These are phyloP conservation scores for Heliconius aoede DNA, from an alignment of 2,888 invertebrate genomes.

Conservation along the genomic window DNA sequence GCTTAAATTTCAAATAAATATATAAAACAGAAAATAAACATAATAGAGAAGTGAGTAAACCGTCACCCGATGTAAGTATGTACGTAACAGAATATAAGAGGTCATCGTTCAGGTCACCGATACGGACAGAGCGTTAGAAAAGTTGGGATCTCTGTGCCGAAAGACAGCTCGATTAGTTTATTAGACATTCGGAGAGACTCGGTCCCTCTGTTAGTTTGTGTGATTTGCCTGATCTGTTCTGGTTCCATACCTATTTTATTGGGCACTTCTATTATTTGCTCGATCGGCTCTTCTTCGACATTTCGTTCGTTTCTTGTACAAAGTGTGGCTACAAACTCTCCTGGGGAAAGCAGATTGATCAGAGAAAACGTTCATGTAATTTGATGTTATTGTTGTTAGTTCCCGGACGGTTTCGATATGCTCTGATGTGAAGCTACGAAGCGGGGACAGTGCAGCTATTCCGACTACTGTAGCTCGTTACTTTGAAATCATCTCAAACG, in stretches of 20 bases:
- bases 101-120: conserved; percentile 53
- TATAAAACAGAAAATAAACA: conserved; percentile 31
- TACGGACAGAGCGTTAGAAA: conserved; percentile 51
- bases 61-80: conserved; percentile 39
- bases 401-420: conserved; percentile 46
- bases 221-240: conserved; percentile 43
- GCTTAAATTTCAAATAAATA: conserved; percentile 6
- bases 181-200: conserved; percentile 46
- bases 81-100: conserved; percentile 39
- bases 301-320: conserved; percentile 59
- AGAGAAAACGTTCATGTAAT: conserved; percentile 48
- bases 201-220: conserved; percentile 51
- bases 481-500: conserved; percentile 64
- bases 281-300: conserved; percentile 47
- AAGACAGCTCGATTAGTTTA: conserved; percentile 49
- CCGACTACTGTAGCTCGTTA: conserved; percentile 59
- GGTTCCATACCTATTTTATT: conserved; percentile 58
- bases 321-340: conserved; percentile 69
- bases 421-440: conserved; percentile 53
- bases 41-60: conserved; percentile 35
- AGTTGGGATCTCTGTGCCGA: conserved; percentile 62
- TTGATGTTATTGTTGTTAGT: conserved; percentile 37
- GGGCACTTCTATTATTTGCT: conserved; percentile 53
- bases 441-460: conserved; percentile 58
- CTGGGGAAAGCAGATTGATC: conserved; percentile 67